Base-by-base conservation (phyloP, 2,888 invertebrate genomes). In the Brenthis ino region DNA sequence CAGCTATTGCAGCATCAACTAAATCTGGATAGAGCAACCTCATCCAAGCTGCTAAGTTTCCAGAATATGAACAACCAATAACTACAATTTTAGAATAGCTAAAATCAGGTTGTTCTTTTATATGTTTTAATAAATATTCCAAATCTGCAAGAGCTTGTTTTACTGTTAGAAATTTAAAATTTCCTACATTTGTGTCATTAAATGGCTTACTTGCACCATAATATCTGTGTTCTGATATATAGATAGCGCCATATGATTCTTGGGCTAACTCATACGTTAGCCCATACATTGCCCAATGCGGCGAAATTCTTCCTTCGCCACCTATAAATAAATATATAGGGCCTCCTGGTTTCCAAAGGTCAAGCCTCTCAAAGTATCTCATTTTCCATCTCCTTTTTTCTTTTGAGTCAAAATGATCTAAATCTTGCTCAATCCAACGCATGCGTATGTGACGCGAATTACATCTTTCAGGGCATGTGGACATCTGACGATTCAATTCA, bases 41-140 rank as follows among this genome's bases (percentile, higher is more conserved):
- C 82, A 90, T 84, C 91, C 91, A 91, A 1, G 88, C 89, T 28
- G 92, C 91, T 72, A 92, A 82, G 66, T 90, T 92, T 8, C 88
- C 91, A 2, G 90, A 81, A 67, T 92, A 91, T 3, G 91, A 91
- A 12, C 91, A 90, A 50, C 91, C 92, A 28, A 91, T 79, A 2
- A 88, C 83, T 0, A 92, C 86, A 0, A 91, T 83, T 80, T 91
- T 90, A 1, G 90, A 88, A 2, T 74, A 74, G 3, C 74, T 76
- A 72, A 80, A 89, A 24, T 75, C 67, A 0, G 80, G 75, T 16
- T 71, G 70, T n/a, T 72, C 72, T 79, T 86, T 87, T 11, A 91
- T 81, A 50, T 60, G 63, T 67, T 76, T 72, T 56, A 92, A 67
- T 12, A 91, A 71, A 54, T 74, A 78, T 3, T 87, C 88, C 20